A percentile compares a stretch with the other conserved stretches of the same genome.
These are phyloP conservation scores for Leptinotarsa rubiginosa DNA, from an alignment of 2,888 invertebrate species.

Conservation along the genomic window DNA sequence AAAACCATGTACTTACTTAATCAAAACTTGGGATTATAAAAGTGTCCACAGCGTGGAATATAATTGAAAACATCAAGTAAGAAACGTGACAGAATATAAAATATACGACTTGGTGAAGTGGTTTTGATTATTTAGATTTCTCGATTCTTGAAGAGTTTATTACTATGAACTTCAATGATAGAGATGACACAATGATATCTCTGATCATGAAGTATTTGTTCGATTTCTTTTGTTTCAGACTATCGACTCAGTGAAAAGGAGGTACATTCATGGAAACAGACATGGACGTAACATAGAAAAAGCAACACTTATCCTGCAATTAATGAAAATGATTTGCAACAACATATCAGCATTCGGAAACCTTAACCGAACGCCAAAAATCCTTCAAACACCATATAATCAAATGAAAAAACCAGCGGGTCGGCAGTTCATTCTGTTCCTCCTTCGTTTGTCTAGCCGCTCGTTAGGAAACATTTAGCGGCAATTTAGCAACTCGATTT, in stretches of 20 bases:
- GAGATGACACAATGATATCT: no score
- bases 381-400: conserved; percentile 2
- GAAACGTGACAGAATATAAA: no score
- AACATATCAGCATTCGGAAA: conserved; percentile 8
- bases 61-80: no score
- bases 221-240: no score
- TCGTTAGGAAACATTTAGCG: conserved; percentile 41
- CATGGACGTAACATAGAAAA: not conserved
- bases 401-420: conserved; percentile 1
- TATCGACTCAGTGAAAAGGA: not conserved
- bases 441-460: conserved; percentile 34
- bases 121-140: no score
- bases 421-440: conserved; percentile 12
- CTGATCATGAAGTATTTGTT: no score
- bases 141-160: no score
- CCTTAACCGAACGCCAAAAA: conserved; percentile 1
- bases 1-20: no score
- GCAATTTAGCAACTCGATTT: conserved; percentile 39
- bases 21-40: no score
- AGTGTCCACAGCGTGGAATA: no score
- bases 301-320: not conserved
- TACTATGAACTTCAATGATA: no score
- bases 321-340: not conserved
- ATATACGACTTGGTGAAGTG: no score
- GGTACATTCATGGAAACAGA: not conserved